phyloP scores from a whole-genome alignment of 2,113 vertebrate genomes.

The rat (Rattus norvegicus) region DNA sequence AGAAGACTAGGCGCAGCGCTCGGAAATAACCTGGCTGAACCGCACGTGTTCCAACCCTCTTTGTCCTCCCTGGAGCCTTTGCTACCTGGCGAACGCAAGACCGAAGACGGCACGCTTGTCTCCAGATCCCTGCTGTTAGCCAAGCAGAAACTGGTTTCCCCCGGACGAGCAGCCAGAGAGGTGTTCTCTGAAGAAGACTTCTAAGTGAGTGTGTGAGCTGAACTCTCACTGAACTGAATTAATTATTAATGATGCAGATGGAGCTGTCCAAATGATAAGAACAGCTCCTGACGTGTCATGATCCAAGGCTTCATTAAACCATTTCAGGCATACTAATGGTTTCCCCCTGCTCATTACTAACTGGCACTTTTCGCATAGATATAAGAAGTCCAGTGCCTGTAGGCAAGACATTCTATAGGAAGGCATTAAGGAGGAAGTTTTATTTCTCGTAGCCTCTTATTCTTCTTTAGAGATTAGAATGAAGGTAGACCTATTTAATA shows the following conservation, averaged over 20 bases:
- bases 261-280: conserved; percentile 98
- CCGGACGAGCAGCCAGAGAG: conserved; percentile 87
- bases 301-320: conserved; percentile 97
- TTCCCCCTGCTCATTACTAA: conserved; percentile 96
- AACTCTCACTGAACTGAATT: conserved; percentile 99
- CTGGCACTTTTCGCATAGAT: conserved; percentile 95
- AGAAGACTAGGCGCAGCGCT: conserved; percentile 92
- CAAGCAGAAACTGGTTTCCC: conserved; percentile 93
- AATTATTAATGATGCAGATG: conserved; percentile 99
- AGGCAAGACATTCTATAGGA: conserved; percentile 87
- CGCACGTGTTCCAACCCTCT: conserved; percentile 93
- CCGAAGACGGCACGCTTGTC: conserved; percentile 88
- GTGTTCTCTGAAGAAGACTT: conserved; percentile 92
- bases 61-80: conserved; percentile 92
- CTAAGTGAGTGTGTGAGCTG: conserved; percentile 90
- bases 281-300: conserved; percentile 97
- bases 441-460: conserved; percentile 70
- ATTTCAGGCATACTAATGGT: conserved; percentile 98
- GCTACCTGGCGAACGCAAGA: conserved; percentile 88
- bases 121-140: conserved; percentile 94
- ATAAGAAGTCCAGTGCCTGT: conserved; percentile 93
- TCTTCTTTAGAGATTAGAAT: conserved; percentile 61
- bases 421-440: conserved; percentile 83
- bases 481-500: conserved; percentile 55
- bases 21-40: conserved; percentile 93